Evolutionary conservation across 2,888 invertebrate genomes (phyloP).

Genomic region (Vanessa cardui): DNA sequence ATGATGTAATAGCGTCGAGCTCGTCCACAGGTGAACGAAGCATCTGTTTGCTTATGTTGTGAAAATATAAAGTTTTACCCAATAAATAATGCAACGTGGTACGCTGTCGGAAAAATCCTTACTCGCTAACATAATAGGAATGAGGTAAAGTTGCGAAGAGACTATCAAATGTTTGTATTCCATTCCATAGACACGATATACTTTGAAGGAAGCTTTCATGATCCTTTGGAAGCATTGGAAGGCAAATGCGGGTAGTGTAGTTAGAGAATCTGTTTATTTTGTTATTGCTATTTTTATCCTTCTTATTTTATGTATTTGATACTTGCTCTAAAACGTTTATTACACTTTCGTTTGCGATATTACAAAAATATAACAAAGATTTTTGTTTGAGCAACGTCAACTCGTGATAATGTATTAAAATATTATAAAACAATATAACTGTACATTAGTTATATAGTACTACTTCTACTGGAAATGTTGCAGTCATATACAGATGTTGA

Average conservation of each 20-base stretch:
- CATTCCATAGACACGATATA: conserved; percentile 27
- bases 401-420: no score
- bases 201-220: conserved; percentile 17
- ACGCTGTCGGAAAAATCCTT: conserved; percentile 41
- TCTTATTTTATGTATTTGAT: neutral
- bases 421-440: no score
- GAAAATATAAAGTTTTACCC: conserved; percentile 74
- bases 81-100: conserved; percentile 77
- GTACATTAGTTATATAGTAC: no score
- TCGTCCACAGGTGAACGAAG: conserved; percentile 69
- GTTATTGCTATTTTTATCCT: neutral
- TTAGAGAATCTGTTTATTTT: conserved; percentile 5
- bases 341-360: no score
- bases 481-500: no score
- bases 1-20: conserved; percentile 43
- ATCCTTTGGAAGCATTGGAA: conserved; percentile 19
- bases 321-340: no score
- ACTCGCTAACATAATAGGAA: conserved; percentile 41
- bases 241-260: conserved; percentile 10
- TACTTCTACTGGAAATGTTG: no score
- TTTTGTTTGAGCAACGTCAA: no score
- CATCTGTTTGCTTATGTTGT: conserved; percentile 72
- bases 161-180: conserved; percentile 33
- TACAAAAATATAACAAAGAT: no score
- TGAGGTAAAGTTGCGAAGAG: conserved; percentile 31